A percentile compares a stretch with the other conserved stretches of the same genome.
phyloP scores from a whole-genome alignment of 2,888 invertebrate species.

The Nemapogon koenigi region DNA sequence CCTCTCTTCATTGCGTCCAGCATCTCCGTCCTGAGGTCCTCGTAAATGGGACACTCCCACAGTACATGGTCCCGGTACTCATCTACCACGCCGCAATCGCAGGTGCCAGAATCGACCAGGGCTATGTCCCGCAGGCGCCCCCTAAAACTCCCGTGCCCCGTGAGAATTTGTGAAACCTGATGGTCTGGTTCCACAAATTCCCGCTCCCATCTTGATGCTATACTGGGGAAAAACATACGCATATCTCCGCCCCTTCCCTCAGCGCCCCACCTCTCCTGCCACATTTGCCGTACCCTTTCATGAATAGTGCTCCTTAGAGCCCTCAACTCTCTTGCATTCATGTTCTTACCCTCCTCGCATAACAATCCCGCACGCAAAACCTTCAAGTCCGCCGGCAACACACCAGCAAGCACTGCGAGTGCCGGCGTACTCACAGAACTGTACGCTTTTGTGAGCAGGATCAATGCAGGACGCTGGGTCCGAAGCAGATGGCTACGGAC shows the following conservation, averaged over 20 bases:
- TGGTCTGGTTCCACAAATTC: not conserved
- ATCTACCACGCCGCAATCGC: not conserved
- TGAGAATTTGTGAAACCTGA: not conserved
- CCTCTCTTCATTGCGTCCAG: not conserved
- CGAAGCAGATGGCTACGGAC: not conserved
- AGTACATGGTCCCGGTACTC: not conserved
- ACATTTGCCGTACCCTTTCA: not conserved
- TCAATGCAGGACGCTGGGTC: no score
- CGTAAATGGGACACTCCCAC: not conserved
- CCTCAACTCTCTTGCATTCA: not conserved
- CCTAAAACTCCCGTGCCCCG: slow-evolving; percentile 4
- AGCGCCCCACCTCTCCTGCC: not conserved
- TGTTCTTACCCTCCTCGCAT: not conserved
- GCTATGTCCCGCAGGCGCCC: no score
- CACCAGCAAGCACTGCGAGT: not conserved
- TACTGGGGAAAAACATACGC: not conserved
- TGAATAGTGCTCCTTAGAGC: not conserved
- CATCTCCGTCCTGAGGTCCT: not conserved
- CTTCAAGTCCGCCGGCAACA: not conserved
- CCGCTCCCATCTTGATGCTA: not conserved
- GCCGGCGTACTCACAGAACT: not conserved
- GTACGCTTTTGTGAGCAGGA: not conserved
- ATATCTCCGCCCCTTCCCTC: not conserved
- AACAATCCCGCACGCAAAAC: not conserved
- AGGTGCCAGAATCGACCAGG: not conserved